Percentiles rank a stretch among this genome's conserved stretches.
Conservation (phyloP, 2,888 invertebrate species). For the Tachina grossa region DNA sequence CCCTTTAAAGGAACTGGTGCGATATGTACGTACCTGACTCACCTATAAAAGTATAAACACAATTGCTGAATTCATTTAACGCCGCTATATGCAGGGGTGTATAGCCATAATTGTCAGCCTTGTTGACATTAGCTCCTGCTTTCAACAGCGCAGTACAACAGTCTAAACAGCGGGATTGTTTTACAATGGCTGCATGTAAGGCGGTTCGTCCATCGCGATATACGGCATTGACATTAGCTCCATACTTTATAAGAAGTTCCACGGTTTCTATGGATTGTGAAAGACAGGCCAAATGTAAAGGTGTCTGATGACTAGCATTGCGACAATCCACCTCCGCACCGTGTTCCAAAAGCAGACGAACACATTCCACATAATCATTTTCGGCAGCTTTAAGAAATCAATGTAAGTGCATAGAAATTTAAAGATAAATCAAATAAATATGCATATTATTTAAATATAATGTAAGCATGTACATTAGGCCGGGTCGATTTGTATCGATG, state of each 20-base stretch:
- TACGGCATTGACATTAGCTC: conserved; percentile 86
- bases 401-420: neutral
- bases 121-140: conserved; percentile 89
- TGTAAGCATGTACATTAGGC: too few relatives aligned
- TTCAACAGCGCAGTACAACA: conserved; percentile 87
- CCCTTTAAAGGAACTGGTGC: too few relatives aligned
- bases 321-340: conserved; percentile 90
- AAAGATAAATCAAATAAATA: neutral
- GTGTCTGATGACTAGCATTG: conserved; percentile 90
- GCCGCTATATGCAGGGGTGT: conserved; percentile 93
- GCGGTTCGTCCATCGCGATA: conserved; percentile 91
- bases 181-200: conserved; percentile 91
- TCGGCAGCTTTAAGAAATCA: conserved; percentile 86
- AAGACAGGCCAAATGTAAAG: conserved; percentile 92
- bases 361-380: conserved; percentile 92
- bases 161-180: conserved; percentile 87
- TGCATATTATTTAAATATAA: too few relatives aligned
- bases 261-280: conserved; percentile 91
- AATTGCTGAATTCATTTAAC: conserved; percentile 90
- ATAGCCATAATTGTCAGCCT: conserved; percentile 91
- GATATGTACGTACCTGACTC: conserved; percentile 76
- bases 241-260: conserved; percentile 87
- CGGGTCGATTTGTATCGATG: too few relatives aligned
- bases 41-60: conserved; percentile 87
- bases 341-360: conserved; percentile 87